Base-by-base conservation (phyloP, 2,888 invertebrate species). In the Ichneumoninae sp. region DNA sequence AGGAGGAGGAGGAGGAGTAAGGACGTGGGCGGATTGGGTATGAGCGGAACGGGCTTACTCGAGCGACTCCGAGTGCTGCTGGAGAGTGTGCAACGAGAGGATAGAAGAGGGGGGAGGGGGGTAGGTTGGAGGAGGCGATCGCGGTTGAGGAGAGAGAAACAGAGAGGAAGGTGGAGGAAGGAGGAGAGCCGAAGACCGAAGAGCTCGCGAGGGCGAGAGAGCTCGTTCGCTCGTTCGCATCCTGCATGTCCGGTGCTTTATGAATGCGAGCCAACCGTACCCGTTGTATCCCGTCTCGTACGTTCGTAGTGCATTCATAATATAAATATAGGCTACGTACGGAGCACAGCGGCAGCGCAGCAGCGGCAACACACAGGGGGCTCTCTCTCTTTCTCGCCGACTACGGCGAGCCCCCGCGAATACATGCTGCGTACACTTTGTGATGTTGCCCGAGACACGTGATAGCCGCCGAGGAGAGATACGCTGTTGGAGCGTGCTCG, bases 171-270 rank as follows among this genome's bases (percentile, higher is more conserved):
- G 60, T 16, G 44, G 44, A 44, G 85, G 65, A 47, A 52, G 30
- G 69, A 66, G 72, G 62, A 60, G n/a, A 79, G 44, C 62, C 36
- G 54, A 74, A 54, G 82, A 82, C 47, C 40, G 69, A 3, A 44
- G 69, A 66, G 60, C 22, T 75, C 75, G 83, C 76, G 80, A 78
- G 60, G 50, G 62, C 50, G 50, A 30, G 60, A 70, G 68, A 57
- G 62, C 40, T 36, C 70, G 50, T 44, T 40, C 40, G 79, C 75
- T 90, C 90, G 91, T 89, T 88, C 90, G 90, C 91, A 89, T 90
- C 88, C 89, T 89, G 89, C 89, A 89, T 89, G 90, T 89, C 90
- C 89, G 90, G 89, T 89, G 87, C 88, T 92, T 92, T 89, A 91
- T 91, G 91, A 92, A 92, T 92, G 91, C 91, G 88, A 89, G 89